A percentile compares a stretch with the other conserved stretches of the same genome.
Conservation (phyloP, 2,888 invertebrate genomes). For the Notocelia uddmanniana region DNA sequence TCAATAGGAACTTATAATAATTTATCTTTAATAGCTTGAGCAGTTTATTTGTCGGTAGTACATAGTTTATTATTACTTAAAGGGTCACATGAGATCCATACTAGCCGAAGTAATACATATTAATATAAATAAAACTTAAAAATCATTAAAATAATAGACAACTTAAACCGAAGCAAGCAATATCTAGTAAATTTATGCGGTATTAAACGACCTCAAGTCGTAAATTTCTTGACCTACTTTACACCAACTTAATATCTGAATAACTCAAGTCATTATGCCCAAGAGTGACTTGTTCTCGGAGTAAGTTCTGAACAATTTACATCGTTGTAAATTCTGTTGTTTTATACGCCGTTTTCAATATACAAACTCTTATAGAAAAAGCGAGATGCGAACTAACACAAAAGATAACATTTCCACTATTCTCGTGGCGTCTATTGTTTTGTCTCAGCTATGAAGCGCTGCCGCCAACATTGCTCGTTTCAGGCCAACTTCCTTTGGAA, state of each 20-base stretch:
- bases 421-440: constrained; percentile 68
- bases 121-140: background rate
- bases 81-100: no score
- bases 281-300: constrained; percentile 29
- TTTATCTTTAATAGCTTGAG: no score
- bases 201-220: constrained; percentile 15
- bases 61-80: no score
- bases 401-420: constrained; percentile 68
- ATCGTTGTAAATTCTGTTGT: constrained; percentile 22
- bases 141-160: background rate
- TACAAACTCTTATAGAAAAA: constrained; percentile 53
- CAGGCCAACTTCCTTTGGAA: constrained; percentile 67
- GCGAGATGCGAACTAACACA: constrained; percentile 56
- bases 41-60: no score
- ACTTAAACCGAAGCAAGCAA: constrained; percentile 16
- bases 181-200: constrained; percentile 26
- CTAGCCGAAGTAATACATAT: background rate
- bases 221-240: constrained; percentile 36
- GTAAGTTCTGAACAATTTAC: constrained; percentile 27
- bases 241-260: constrained; percentile 33
- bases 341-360: constrained; percentile 47
- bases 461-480: constrained; percentile 59
- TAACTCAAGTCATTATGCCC: constrained; percentile 34
- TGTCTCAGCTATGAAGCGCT: constrained; percentile 57
- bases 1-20: no score